Conservation (phyloP, 2,888 invertebrate genomes). For the Xylocampa areola region DNA sequence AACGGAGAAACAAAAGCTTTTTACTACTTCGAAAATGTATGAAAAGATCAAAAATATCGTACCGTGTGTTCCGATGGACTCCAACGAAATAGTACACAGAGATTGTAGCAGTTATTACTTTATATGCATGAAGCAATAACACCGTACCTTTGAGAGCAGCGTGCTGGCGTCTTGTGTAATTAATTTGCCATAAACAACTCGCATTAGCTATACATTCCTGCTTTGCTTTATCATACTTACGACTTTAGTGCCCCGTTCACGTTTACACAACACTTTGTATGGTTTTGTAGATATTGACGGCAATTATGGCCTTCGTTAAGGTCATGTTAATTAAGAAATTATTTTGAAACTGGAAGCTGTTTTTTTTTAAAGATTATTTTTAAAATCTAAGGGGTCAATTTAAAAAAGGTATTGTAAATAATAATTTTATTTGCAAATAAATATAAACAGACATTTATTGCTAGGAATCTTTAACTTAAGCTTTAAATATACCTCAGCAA, state of each 20-base stretch:
- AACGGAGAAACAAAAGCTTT: too few relatives aligned
- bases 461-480: constrained; percentile 34
- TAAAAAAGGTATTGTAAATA: constrained; percentile 12
- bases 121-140: constrained; percentile 84
- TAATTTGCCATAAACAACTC: constrained; percentile 78
- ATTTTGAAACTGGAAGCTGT: neutral
- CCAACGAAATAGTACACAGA: constrained; percentile 65
- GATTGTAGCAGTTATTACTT: constrained; percentile 78
- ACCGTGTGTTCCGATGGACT: constrained; percentile 59
- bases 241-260: constrained; percentile 32
- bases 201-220: constrained; percentile 62
- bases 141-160: constrained; percentile 64
- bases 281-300: constrained; percentile 11
- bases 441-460: constrained; percentile 50
- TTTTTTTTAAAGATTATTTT: too few relatives aligned
- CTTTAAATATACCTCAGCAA: constrained; percentile 30
- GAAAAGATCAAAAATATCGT: constrained; percentile 27
- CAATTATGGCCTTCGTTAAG: constrained; percentile 8
- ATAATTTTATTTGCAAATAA: constrained; percentile 58
- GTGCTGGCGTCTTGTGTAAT: constrained; percentile 72
- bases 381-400: neutral
- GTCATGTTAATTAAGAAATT: neutral
- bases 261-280: constrained; percentile 34
- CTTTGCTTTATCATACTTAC: constrained; percentile 50
- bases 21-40: neutral